phyloP scores from a whole-genome alignment of 2,797 vertebrate genomes.

The Caiman crocodilus region DNA sequence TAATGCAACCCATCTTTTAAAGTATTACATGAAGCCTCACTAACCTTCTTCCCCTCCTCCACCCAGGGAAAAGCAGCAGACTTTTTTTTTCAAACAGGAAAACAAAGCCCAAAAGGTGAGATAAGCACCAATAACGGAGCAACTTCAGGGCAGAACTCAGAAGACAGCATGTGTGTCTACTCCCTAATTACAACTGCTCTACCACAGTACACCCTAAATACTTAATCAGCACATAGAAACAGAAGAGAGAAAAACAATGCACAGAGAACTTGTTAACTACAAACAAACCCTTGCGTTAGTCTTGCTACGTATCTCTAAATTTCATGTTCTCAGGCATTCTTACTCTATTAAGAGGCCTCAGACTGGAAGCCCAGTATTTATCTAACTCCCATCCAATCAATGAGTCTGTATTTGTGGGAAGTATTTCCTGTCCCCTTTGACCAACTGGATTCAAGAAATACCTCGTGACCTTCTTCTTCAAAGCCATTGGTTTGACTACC shows the following conservation, averaged over 20 bases:
- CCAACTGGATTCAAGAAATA: background rate
- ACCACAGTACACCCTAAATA: background rate
- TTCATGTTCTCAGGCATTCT: background rate
- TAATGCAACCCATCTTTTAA: fast-evolving
- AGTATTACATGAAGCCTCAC: background rate
- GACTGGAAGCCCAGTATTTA: background rate
- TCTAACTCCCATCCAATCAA: slow-evolving; percentile 14
- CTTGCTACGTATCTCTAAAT: background rate
- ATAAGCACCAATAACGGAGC: background rate
- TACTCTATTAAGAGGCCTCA: background rate
- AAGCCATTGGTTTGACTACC: fast-evolving
- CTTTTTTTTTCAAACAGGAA: background rate
- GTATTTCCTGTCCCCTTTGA: slow-evolving; percentile 40
- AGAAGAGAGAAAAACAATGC: background rate
- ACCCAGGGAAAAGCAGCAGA: background rate
- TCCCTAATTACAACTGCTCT: background rate
- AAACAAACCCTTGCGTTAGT: slow-evolving; percentile 17
- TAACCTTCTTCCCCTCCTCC: background rate
- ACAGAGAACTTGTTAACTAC: background rate
- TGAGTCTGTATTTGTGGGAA: background rate
- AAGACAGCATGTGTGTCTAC: background rate
- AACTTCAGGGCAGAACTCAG: no score
- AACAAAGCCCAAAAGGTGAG: background rate
- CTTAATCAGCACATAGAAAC: background rate
- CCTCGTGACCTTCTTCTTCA: background rate